phyloP scores from a whole-genome alignment of 2,888 invertebrate genomes.

The Aphodius granarius region DNA sequence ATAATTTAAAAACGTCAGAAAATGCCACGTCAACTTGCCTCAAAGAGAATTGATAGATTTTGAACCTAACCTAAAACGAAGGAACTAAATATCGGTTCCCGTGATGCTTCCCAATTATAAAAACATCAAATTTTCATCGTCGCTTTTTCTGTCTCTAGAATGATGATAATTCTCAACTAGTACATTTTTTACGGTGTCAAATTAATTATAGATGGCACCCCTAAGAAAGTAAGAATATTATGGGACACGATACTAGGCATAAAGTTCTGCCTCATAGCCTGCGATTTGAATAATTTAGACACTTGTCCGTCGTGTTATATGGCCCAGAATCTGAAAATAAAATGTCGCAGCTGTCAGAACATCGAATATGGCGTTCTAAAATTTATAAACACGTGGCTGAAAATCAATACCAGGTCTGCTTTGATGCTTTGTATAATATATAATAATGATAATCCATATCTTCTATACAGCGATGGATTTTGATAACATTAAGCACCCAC shows the following conservation, averaged over 20 bases:
- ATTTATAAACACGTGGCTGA: background rate
- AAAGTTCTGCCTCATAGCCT: no score
- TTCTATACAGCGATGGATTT: background rate
- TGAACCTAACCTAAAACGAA: background rate
- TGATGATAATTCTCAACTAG: no score
- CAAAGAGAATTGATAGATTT: background rate
- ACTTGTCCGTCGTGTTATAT: background rate
- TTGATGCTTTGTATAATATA: background rate
- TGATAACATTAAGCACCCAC: background rate
- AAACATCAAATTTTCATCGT: background rate
- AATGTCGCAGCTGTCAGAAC: background rate
- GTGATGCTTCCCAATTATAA: background rate
- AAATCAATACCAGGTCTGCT: background rate
- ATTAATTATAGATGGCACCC: no score
- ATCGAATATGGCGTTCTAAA: background rate
- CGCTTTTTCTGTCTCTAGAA: no score
- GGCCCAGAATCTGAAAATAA: background rate
- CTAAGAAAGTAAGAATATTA: no score
- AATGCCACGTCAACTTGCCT: background rate
- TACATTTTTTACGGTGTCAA: no score
- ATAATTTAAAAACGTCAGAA: background rate
- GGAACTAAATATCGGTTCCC: background rate
- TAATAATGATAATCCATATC: background rate
- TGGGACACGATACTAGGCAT: no score
- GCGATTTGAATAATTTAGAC: background rate